Percentiles rank a stretch among this genome's conserved stretches.
These are phyloP conservation scores for Poecile montanus DNA, from an alignment of 2,797 vertebrate species.

Conservation along the genomic window DNA sequence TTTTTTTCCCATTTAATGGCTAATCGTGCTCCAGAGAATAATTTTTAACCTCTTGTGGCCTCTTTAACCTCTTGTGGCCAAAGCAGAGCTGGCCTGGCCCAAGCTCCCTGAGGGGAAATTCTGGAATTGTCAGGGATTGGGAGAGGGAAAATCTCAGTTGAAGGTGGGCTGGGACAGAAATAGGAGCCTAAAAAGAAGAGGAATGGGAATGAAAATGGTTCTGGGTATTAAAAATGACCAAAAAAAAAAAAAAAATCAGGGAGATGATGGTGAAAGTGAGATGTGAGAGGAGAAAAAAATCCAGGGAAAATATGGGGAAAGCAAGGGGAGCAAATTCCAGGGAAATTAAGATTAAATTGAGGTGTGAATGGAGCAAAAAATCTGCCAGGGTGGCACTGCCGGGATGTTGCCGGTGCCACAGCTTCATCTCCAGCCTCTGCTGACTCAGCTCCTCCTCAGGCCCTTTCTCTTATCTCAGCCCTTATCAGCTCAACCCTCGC, in stretches of 20 bases:
- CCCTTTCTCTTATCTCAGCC: not conserved
- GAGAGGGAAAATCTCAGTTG: accelerated
- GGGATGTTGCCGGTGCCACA: not conserved
- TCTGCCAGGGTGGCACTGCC: not conserved
- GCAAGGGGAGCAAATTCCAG: not conserved
- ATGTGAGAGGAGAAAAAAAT: not conserved
- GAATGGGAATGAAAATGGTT: not conserved
- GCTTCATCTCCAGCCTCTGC: not conserved
- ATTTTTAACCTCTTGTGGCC: conserved; percentile 13
- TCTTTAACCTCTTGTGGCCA: no score
- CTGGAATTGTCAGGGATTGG: not conserved
- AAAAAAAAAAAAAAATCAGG: not conserved
- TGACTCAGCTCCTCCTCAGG: not conserved
- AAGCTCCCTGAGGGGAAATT: not conserved
- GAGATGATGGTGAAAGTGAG: not conserved
- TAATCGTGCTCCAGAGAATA: not conserved
- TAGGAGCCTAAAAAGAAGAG: not conserved
- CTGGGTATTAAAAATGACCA: not conserved
- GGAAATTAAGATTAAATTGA: accelerated
- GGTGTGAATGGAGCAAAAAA: not conserved
- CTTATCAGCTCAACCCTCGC: not conserved
- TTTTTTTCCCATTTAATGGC: not conserved
- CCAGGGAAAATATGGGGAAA: not conserved
- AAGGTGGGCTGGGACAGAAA: not conserved
- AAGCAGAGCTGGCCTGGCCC: not conserved